phyloP scores from a whole-genome alignment of 2,888 invertebrate genomes.

The Cancer borealis region DNA sequence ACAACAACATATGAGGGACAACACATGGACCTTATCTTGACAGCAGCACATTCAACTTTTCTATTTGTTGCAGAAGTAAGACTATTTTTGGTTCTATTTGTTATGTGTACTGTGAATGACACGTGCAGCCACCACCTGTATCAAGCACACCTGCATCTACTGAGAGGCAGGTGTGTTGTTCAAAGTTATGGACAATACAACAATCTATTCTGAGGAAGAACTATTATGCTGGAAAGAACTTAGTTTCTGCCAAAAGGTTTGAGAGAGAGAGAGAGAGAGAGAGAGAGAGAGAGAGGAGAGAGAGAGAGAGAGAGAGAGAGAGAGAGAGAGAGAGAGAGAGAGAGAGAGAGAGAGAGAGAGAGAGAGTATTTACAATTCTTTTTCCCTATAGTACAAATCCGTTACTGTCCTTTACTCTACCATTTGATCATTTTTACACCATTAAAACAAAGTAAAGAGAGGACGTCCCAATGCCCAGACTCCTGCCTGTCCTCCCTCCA shows the following conservation, averaged over 20 bases:
- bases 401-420: not conserved
- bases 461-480: not conserved
- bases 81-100: not conserved
- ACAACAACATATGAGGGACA: not conserved
- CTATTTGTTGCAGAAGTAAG: not conserved
- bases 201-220: not conserved
- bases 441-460: not conserved
- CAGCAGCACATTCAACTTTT: not conserved
- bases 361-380: not conserved
- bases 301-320: slow-evolving; percentile 53
- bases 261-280: slow-evolving; percentile 40
- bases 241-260: not conserved
- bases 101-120: not conserved
- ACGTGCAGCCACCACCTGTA: no score
- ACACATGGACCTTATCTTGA: not conserved
- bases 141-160: not conserved
- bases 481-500: not conserved
- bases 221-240: not conserved
- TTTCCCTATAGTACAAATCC: not conserved
- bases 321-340: slow-evolving; percentile 56
- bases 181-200: not conserved
- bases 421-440: not conserved
- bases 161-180: not conserved
- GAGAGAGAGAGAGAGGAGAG: slow-evolving; percentile 42
- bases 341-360: not conserved